A percentile compares a stretch with the other conserved stretches of the same genome.
These are phyloP conservation scores for Drosophila pseudoobscura DNA, from an alignment of 1,140 invertebrate species.

Conservation along the genomic window DNA sequence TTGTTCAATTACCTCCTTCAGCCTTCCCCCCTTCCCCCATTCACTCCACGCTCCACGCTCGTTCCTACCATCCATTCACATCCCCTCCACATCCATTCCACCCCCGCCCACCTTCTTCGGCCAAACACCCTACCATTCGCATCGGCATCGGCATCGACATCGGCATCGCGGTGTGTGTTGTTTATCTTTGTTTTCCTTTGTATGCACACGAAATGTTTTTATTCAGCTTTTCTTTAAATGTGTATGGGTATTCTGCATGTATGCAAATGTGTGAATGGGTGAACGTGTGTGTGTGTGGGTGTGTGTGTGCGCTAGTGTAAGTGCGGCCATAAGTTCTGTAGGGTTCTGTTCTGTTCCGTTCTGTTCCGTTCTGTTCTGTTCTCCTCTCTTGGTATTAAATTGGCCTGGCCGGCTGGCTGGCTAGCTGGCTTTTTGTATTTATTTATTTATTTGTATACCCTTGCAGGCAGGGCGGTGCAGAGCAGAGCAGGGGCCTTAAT, in stretches of 20 bases:
- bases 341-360: too few relatives aligned
- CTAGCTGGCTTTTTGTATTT: neutral
- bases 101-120: too few relatives aligned
- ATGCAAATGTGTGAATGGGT: too few relatives aligned
- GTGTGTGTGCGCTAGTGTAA: slow-evolving; percentile 3
- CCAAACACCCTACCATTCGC: neutral
- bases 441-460: neutral
- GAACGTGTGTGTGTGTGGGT: neutral
- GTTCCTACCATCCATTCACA: neutral
- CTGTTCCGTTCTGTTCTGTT: too few relatives aligned
- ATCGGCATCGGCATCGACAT: slow-evolving; percentile 1
- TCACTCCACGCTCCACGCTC: too few relatives aligned
- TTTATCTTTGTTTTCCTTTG: slow-evolving; percentile 32
- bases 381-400: too few relatives aligned
- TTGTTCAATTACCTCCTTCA: too few relatives aligned
- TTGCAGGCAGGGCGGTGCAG: too few relatives aligned
- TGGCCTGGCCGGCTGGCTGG: neutral
- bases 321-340: neutral
- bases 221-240: slow-evolving; percentile 8
- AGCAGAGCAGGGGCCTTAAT: slow-evolving; percentile 3
- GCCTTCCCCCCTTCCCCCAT: too few relatives aligned
- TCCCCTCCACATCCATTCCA: neutral
- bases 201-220: slow-evolving; percentile 30
- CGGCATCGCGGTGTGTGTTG: slow-evolving; percentile 5
- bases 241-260: neutral